Evolutionary conservation across 2,113 vertebrate species (phyloP).

Genomic region (Mirounga angustirostris): DNA sequence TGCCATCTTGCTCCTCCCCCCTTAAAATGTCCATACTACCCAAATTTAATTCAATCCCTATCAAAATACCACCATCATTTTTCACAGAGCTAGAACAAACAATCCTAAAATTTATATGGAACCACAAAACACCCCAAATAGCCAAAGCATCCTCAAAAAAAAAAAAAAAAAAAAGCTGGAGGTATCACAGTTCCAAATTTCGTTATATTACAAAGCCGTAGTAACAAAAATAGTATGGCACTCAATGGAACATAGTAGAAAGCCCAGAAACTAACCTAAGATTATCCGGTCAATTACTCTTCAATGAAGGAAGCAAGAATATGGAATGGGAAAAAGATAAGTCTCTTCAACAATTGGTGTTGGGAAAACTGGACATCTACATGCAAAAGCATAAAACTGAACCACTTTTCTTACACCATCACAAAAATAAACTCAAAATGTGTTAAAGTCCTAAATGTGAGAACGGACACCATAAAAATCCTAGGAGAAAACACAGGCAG

Average conservation of each 20-base stretch:
- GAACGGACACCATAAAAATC: not conserved
- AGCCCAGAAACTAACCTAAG: not conserved
- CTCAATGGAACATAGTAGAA: not conserved
- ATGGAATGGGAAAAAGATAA: not conserved
- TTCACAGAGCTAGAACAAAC: not conserved
- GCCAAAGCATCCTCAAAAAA: not conserved
- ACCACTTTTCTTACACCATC: not conserved
- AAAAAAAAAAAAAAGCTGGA: not conserved
- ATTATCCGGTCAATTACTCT: not conserved
- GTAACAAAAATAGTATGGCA: not conserved
- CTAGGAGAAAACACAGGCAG: not conserved
- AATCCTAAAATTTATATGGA: not conserved
- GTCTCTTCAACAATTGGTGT: not conserved
- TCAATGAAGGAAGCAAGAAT: not conserved
- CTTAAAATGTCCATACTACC: not conserved
- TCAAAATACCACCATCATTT: not conserved
- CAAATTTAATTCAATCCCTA: not conserved
- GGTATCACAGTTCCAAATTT: not conserved
- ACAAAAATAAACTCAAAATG: not conserved
- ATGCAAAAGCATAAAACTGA: not conserved
- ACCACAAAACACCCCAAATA: not conserved
- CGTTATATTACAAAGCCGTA: not conserved
- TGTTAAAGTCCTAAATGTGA: not conserved
- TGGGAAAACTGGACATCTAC: not conserved
- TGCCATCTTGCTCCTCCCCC: too few relatives aligned